A percentile compares a stretch with the other conserved stretches of the same genome.
phyloP scores from a whole-genome alignment of 1,140 invertebrate species.

The Copidosoma floridanum region DNA sequence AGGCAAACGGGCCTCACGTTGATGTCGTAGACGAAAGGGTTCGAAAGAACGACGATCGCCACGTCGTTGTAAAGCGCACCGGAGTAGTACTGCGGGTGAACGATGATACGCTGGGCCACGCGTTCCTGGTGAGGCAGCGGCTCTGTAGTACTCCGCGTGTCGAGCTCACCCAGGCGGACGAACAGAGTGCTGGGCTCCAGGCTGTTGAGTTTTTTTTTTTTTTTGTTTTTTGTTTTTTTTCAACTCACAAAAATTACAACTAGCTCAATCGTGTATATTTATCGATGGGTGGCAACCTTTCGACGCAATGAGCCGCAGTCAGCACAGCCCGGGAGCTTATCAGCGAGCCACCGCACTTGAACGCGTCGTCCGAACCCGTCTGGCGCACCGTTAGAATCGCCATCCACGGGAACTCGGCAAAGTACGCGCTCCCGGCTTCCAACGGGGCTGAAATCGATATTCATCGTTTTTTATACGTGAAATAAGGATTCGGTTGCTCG shows the following conservation, averaged over 20 bases:
- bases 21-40: constrained; percentile 50
- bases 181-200: constrained; percentile 35
- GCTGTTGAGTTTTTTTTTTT: too few species aligned
- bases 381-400: constrained; percentile 47
- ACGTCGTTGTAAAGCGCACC: constrained; percentile 62
- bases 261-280: too few species aligned
- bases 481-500: too few species aligned
- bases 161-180: constrained; percentile 49
- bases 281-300: too few species aligned
- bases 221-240: too few species aligned
- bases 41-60: constrained; percentile 60
- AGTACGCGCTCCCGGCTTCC: constrained; percentile 43
- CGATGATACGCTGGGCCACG: constrained; percentile 49
- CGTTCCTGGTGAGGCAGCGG: constrained; percentile 60
- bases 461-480: too few species aligned
- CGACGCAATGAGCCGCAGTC: constrained; percentile 60
- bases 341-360: constrained; percentile 57
- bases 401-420: constrained; percentile 64
- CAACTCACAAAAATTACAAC: too few species aligned
- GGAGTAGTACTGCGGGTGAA: constrained; percentile 55
- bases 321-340: constrained; percentile 55
- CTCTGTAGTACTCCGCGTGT: constrained; percentile 59
- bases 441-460: not conserved
- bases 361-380: constrained; percentile 34
- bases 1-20: constrained; percentile 64